Conservation (phyloP, 1,140 invertebrate genomes). For the Drosophila micromelanica region DNA sequence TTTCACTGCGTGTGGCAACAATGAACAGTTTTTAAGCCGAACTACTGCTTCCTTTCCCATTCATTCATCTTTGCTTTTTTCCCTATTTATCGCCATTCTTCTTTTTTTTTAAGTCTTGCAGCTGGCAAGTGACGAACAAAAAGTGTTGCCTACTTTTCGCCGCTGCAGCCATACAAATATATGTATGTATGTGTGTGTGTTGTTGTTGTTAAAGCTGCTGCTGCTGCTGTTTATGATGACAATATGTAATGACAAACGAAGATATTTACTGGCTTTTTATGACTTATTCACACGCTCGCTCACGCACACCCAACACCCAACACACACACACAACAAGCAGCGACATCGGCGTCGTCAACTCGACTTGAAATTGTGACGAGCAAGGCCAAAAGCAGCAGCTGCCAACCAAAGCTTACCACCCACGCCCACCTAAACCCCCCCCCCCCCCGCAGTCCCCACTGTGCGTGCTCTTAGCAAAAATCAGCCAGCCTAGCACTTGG, state of each 20-base stretch:
- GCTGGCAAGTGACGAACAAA: slow-evolving; percentile 24
- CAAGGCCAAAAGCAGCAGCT: slow-evolving; percentile 44
- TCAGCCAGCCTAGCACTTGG: slow-evolving; percentile 21
- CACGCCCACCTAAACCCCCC: not conserved
- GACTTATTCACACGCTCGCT: slow-evolving; percentile 47
- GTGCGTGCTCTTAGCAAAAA: not conserved
- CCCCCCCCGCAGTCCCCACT: too few species aligned
- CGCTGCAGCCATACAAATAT: slow-evolving; percentile 18
- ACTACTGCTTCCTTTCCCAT: too few species aligned
- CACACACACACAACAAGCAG: slow-evolving; percentile 6
- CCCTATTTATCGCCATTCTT: too few species aligned
- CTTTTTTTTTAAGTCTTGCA: not conserved
- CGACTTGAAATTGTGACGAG: slow-evolving; percentile 63
- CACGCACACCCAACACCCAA: slow-evolving; percentile 11
- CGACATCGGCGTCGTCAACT: slow-evolving; percentile 29
- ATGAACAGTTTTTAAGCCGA: too few species aligned
- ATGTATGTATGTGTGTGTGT: slow-evolving; percentile 13
- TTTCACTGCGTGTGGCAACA: too few species aligned
- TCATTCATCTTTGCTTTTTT: too few species aligned
- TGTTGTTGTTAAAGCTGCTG: slow-evolving; percentile 11
- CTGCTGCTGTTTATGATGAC: slow-evolving; percentile 37
- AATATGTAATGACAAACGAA: slow-evolving; percentile 66
- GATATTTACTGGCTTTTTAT: slow-evolving; percentile 67
- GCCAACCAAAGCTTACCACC: slow-evolving; percentile 10
- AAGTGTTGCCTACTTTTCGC: slow-evolving; percentile 59